Base-by-base conservation (phyloP, 2,888 invertebrate species). In the Pachymerium ferrugineum region DNA sequence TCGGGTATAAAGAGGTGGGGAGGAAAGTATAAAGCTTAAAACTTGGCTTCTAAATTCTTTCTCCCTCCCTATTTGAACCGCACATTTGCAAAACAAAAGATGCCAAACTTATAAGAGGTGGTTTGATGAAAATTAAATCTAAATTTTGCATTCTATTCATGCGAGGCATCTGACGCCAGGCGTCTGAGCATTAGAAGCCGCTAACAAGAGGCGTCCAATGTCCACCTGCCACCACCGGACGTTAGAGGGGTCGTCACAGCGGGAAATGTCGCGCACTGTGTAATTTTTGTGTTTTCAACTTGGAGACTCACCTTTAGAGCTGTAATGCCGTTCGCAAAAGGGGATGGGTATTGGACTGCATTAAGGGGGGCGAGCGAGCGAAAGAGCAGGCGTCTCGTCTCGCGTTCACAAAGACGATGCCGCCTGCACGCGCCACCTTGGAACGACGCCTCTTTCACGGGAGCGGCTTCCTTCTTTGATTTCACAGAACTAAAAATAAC, bases 211-310 rank as follows among this genome's bases (percentile, higher is more conserved):
- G n/a, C n/a, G n/a, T n/a, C n/a, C n/a, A n/a, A n/a, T n/a, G n/a
- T n/a, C n/a, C n/a, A n/a, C n/a, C n/a, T n/a, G n/a, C n/a, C n/a
- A n/a, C n/a, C n/a, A n/a, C n/a, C n/a, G n/a, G n/a, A n/a, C n/a
- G n/a, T 47, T 22, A 22, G 47, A 16, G 16, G 47, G 47, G 47
- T 47, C 47, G 16, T 16, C 47, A 16, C 47, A 47, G 47, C 47
- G 47, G 47, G 47, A 47, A 47, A 47, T 47, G 47, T 19, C 47
- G 47, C 47, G 47, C 47, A 47, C 47, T 47, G 47, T 16, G 47
- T 47, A 47, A 47, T 47, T 47, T 47, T 47, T 47, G 47, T 47
- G 47, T 47, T 47, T 47, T 47, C 47, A 47, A 47, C 47, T 47
- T 47, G 47, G 47, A 47, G 47, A 47, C 47, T 22, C 47, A 47